These are phyloP conservation scores for Hemitrygon akajei DNA, from an alignment of 2,797 vertebrate species.

Conservation along the genomic window DNA sequence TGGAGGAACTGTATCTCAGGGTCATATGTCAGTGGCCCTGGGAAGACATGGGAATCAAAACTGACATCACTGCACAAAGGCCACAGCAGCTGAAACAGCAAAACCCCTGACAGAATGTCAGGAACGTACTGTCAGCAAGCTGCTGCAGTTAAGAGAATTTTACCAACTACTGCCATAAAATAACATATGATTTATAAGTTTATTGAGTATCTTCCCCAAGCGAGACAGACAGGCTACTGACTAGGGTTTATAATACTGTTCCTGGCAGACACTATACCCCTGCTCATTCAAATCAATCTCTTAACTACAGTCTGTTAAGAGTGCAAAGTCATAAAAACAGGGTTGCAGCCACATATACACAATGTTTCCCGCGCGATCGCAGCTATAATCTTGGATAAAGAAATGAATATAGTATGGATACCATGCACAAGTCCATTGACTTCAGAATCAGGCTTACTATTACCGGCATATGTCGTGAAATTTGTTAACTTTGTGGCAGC, in stretches of 20 bases:
- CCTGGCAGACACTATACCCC: conserved; percentile 46
- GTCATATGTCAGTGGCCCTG: conserved; percentile 54
- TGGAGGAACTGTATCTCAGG: conserved; percentile 32
- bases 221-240: conserved; percentile 50
- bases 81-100: conserved; percentile 54
- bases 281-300: conserved; percentile 50
- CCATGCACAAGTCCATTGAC: not conserved
- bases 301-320: conserved; percentile 42
- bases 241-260: conserved; percentile 47
- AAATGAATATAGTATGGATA: not conserved
- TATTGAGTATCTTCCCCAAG: conserved; percentile 22
- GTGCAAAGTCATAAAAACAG: conserved; percentile 41
- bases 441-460: not conserved
- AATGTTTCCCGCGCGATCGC: not conserved
- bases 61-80: conserved; percentile 47
- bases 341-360: not conserved
- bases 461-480: no score
- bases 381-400: conserved; percentile 6
- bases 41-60: conserved; percentile 45
- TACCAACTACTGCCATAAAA: conserved; percentile 15
- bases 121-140: conserved; percentile 13
- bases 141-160: conserved; percentile 29
- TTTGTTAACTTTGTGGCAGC: no score
- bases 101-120: conserved; percentile 42
- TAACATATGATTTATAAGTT: conserved; percentile 17